Conservation (phyloP, 2,113 vertebrate species). For the Alouatta palliata region DNA sequence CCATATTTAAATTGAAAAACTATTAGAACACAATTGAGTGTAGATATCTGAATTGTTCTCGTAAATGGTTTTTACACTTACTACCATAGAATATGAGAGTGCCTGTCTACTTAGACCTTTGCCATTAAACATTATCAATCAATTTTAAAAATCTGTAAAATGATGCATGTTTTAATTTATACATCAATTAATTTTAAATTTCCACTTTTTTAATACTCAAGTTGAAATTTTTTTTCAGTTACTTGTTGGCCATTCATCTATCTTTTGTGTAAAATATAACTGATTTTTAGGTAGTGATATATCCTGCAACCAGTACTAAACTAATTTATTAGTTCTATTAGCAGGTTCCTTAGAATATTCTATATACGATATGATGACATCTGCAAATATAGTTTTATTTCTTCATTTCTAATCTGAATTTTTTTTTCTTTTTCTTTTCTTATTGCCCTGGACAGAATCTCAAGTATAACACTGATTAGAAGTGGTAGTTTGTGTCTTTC, state of each 20-base stretch:
- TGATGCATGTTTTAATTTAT: background rate
- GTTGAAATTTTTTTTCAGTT: background rate
- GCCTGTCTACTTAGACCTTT: background rate
- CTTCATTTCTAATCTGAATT: constrained; percentile 1
- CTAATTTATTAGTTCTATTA: background rate
- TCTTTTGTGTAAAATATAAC: background rate
- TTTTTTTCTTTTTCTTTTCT: background rate
- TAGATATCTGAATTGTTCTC: background rate
- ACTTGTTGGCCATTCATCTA: background rate
- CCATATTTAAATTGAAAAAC: too few species aligned
- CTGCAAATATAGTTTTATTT: background rate
- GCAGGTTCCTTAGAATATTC: background rate
- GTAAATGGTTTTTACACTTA: background rate
- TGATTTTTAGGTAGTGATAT: background rate
- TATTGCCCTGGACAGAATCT: background rate
- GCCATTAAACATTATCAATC: background rate
- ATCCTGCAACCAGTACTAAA: background rate
- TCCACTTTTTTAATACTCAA: background rate
- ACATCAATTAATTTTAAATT: background rate
- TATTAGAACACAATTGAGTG: background rate
- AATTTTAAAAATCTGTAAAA: background rate
- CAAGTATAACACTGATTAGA: background rate
- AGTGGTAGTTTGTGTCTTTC: background rate
- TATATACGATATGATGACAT: background rate
- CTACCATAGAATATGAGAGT: background rate